A percentile compares a stretch with the other conserved stretches of the same genome.
These are phyloP conservation scores for Lepidostoma basale DNA, from an alignment of 1,140 invertebrate species.

Conservation along the genomic window DNA sequence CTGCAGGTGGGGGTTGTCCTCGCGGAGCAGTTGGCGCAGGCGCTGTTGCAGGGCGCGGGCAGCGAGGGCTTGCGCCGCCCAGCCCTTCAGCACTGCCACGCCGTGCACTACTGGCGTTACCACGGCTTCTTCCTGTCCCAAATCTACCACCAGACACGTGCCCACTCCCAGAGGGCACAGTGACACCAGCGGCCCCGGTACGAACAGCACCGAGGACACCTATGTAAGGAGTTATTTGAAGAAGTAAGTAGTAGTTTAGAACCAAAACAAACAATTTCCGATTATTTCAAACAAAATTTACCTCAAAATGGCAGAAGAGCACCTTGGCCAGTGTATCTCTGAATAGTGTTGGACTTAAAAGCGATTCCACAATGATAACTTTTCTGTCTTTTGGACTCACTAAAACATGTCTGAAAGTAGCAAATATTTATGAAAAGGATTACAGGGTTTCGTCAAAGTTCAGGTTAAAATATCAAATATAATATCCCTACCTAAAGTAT, in stretches of 20 bases:
- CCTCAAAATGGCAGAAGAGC: constrained; percentile 91
- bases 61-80: constrained; percentile 78
- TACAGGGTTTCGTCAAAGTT: not conserved
- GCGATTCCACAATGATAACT: constrained; percentile 89
- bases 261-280: not conserved
- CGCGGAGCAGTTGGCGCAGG: constrained; percentile 55
- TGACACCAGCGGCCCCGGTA: constrained; percentile 81
- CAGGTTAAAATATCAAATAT: constrained; percentile 19
- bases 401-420: constrained; percentile 73
- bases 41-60: constrained; percentile 68
- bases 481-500: constrained; percentile 81
- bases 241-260: too few relatives aligned
- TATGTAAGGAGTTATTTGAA: not conserved
- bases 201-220: constrained; percentile 70
- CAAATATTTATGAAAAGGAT: not conserved
- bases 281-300: constrained; percentile 54
- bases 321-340: constrained; percentile 89
- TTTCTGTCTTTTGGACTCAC: constrained; percentile 92
- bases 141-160: constrained; percentile 83
- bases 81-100: constrained; percentile 80
- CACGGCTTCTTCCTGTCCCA: constrained; percentile 83
- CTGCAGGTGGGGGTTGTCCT: constrained; percentile 55
- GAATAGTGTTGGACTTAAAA: constrained; percentile 80
- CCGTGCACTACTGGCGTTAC: constrained; percentile 85
- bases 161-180: constrained; percentile 77